These are phyloP conservation scores for Lamproptera curius DNA, from an alignment of 2,888 invertebrate species.

Conservation along the genomic window DNA sequence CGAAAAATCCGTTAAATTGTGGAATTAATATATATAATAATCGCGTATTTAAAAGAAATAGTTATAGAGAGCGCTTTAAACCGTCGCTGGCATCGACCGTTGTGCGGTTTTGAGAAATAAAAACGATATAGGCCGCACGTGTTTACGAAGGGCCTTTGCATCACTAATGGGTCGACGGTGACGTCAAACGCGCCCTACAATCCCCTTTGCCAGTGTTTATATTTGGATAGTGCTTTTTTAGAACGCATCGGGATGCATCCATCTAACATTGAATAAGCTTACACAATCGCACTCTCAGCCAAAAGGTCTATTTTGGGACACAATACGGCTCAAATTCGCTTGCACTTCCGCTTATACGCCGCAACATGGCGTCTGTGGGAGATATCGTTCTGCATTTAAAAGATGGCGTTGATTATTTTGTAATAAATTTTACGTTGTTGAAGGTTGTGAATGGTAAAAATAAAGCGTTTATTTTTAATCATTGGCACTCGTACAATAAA, in stretches of 20 bases:
- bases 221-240: slow-evolving; percentile 37
- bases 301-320: slow-evolving; percentile 4
- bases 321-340: slow-evolving; percentile 5
- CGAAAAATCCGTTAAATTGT: no score
- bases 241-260: slow-evolving; percentile 40
- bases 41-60: no score
- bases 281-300: slow-evolving; percentile 11
- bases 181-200: slow-evolving; percentile 51
- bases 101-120: slow-evolving; percentile 23
- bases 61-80: no score
- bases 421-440: no score
- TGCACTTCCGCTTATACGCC: not conserved
- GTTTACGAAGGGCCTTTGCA: slow-evolving; percentile 49
- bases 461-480: no score
- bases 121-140: slow-evolving; percentile 35
- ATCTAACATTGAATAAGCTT: no score
- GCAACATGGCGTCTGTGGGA: not conserved
- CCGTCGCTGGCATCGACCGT: not conserved
- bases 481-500: no score
- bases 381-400: not conserved
- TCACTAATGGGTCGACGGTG: slow-evolving; percentile 51
- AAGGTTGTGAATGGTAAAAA: no score
- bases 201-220: slow-evolving; percentile 30
- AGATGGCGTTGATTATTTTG: no score
- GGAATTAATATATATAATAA: no score